Conservation (phyloP, 2,797 vertebrate genomes). For the Chiroxiphia lanceolata region DNA sequence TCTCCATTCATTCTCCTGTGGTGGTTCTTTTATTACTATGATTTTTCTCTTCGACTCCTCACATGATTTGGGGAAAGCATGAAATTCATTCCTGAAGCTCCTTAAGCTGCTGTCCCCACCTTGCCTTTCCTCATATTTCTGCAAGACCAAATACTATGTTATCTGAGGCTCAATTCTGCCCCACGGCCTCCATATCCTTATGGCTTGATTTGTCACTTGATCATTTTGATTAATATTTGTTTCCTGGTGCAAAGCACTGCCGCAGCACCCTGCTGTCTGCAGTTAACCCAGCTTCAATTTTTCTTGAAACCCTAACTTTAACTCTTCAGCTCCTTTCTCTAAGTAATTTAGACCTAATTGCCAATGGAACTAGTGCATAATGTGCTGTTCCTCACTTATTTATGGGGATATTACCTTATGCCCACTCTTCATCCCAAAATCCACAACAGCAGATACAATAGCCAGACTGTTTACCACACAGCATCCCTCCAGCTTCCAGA, state of each 20-base stretch:
- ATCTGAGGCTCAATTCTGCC: not conserved
- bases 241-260: not conserved
- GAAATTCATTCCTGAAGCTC: not conserved
- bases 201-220: not conserved
- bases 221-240: not conserved
- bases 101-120: not conserved
- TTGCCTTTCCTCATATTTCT: not conserved
- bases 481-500: not conserved
- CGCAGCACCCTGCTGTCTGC: not conserved
- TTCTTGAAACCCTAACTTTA: not conserved
- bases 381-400: not conserved
- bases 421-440: not conserved
- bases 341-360: not conserved
- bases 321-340: not conserved
- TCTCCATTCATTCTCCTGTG: not conserved
- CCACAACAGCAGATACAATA: not conserved
- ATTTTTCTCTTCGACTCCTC: not conserved
- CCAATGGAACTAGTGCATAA: not conserved
- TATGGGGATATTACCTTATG: not conserved
- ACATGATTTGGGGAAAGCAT: not conserved
- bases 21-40: not conserved
- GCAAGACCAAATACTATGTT: not conserved
- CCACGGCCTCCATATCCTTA: rapidly evolving
- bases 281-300: not conserved
- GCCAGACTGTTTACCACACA: not conserved